Evolutionary conservation across 2,797 vertebrate species (phyloP).

Genomic region (Chanos chanos): DNA sequence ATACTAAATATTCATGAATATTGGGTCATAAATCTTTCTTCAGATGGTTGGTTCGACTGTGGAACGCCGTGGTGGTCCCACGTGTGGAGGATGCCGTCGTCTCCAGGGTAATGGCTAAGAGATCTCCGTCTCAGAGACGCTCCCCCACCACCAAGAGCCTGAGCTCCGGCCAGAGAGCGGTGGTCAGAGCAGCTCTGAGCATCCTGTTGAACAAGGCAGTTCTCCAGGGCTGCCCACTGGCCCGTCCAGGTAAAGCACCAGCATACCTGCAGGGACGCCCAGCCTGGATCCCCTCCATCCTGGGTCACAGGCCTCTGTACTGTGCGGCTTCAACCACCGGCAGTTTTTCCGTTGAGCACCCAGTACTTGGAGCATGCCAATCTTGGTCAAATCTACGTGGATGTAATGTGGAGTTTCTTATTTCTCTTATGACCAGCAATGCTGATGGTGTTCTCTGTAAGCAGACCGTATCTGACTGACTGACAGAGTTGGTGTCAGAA

Average conservation of each 20-base stretch:
- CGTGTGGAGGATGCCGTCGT: slow-evolving; percentile 89
- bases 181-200: slow-evolving; percentile 91
- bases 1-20: too few relatives aligned
- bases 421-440: too few relatives aligned
- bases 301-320: too few relatives aligned
- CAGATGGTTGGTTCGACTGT: slow-evolving; percentile 91
- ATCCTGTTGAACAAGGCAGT: slow-evolving; percentile 93
- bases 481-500: too few relatives aligned
- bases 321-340: too few relatives aligned
- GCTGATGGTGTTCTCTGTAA: too few relatives aligned
- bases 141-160: slow-evolving; percentile 69
- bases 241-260: slow-evolving; percentile 74
- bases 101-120: slow-evolving; percentile 81
- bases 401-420: too few relatives aligned
- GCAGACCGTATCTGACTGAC: too few relatives aligned
- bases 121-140: slow-evolving; percentile 59
- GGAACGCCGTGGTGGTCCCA: slow-evolving; percentile 89
- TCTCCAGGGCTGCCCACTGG: slow-evolving; percentile 83
- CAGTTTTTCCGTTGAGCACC: too few relatives aligned
- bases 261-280: not conserved
- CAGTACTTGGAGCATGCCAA: too few relatives aligned
- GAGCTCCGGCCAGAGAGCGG: slow-evolving; percentile 86
- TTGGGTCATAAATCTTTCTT: too few relatives aligned
- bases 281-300: not conserved
- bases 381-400: too few relatives aligned